Evolutionary conservation across 2,888 invertebrate species (phyloP), one percentile per base, ranked within the genome.

Genomic region (Ptilodon capucinus): DNA sequence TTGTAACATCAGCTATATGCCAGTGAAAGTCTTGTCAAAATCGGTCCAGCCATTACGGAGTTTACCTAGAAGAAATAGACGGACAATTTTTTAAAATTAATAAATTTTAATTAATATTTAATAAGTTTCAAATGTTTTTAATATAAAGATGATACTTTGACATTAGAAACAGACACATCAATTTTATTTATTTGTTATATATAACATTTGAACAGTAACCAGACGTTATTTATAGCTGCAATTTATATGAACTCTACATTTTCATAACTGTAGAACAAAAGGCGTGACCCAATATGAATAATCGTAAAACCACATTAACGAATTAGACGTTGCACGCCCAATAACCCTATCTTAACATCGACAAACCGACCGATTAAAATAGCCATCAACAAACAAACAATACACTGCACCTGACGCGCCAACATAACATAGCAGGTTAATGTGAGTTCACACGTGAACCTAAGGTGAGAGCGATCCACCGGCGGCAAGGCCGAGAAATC

Each of bases 391-490:
- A 70, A 76, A 70, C 66, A 68, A 71, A 72, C 73, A 60, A 48
- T 54, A 63, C 51, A 57, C 61, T 71, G 70, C 84, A 86, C 86
- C 83, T 86, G 84, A 86, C 77, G 63, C 65, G 72, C 68, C 84
- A 72, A 68, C 78, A 71, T 57, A 76, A 86, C 76, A 74, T 77
- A 74, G 85, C 88, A 85, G 87, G 86, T 85, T 90, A 86, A 87
- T 82, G 76, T 78, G 75, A 84, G 84, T 90, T 89, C 90, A 90
- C 90, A 89, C 86, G 90, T 86, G 89, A 89, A 89, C 85, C 78
- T 67, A 73, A 88, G 87, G 89, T 87, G 89, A 91, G 90, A 89
- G 90, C 86, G 82, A 83, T 84, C 78, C 82, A 86, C 87, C 87
- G 62, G 76, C 86, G 89, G 90, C 90, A 90, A 89, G 90, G 90